Base-by-base conservation (phyloP, 2,888 invertebrate species). In the Orthosia gothica region DNA sequence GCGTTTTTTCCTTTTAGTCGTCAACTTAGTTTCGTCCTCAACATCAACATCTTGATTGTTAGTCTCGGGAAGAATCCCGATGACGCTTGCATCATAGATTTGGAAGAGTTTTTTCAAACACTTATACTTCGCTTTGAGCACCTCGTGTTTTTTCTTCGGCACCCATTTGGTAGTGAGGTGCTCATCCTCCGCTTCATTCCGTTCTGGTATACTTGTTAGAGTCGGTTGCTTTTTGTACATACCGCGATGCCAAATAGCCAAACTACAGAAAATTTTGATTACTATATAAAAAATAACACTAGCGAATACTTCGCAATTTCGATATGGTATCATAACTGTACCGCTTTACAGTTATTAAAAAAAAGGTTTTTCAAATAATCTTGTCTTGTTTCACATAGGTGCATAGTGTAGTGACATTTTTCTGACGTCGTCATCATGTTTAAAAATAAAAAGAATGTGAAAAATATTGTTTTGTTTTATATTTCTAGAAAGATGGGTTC, bases 61-160 rank as follows among this genome's bases (percentile, higher is more conserved):
- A 0, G 89, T 80, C 54, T 93, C 93, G 0, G 95, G 95, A 13
- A 95, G 83, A 3, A 94, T 92, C 0, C 92, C 92, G 1, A 95
- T 94, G 0, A 96, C 93, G 67, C 94, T 95, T 0, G 96, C 95
- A 61, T 96, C 96, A 73, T 96, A 96, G 5, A 96, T 93, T 84
- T 96, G 96, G 63, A 96, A 96, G 1, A 96, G 87, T 77, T 96
- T 96, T 83, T 96, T 96, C 70, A 96, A 81, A 76, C 96, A 96
- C 86, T 95, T 96, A 70, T 96, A 96, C 79, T 96, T 96, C 0
- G 95, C 96, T 87, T 96, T 96, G 1, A 96, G 84, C 0, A 95
- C 94, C 70, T 96, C 96, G 62, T 96, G 96, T 78, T 95, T 96
- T 65, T 96, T 96, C 85, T 96, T 96, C 0, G 96, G 94, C 32